phyloP scores from a whole-genome alignment of 2,113 vertebrate genomes.

The Hemiscyllium ocellatum region DNA sequence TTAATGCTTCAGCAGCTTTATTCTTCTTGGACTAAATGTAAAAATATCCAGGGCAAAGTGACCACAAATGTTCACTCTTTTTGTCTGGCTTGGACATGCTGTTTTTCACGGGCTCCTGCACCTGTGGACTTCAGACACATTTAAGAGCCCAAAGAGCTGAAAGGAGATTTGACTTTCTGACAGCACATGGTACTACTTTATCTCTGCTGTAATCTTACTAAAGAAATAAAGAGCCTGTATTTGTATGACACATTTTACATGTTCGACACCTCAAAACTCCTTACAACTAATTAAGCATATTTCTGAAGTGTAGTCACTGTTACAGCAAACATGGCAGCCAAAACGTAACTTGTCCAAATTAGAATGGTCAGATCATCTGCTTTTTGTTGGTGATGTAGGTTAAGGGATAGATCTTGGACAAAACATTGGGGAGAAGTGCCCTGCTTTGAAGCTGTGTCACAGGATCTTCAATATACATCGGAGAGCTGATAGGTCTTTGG shows the following conservation, averaged over 20 bases:
- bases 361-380: background rate
- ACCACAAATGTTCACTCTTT: slow-evolving; percentile 27
- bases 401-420: background rate
- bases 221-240: background rate
- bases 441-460: background rate
- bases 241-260: background rate
- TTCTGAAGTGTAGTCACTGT: background rate
- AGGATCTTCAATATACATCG: background rate
- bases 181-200: background rate
- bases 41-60: slow-evolving; percentile 31
- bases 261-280: background rate
- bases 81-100: slow-evolving; percentile 19
- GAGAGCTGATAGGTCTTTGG: background rate
- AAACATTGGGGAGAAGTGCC: background rate
- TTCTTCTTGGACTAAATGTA: slow-evolving; percentile 23
- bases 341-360: too few relatives aligned
- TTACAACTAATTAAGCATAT: background rate
- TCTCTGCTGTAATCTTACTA: background rate
- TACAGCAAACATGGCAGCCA: background rate
- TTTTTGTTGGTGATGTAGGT: background rate
- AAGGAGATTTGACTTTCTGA: background rate
- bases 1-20: slow-evolving; percentile 32
- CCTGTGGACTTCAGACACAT: slow-evolving; percentile 25
- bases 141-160: background rate
- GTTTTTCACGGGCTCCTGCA: slow-evolving; percentile 29